Conservation (phyloP, 2,888 invertebrate genomes). For the Dolomedes plantarius region DNA sequence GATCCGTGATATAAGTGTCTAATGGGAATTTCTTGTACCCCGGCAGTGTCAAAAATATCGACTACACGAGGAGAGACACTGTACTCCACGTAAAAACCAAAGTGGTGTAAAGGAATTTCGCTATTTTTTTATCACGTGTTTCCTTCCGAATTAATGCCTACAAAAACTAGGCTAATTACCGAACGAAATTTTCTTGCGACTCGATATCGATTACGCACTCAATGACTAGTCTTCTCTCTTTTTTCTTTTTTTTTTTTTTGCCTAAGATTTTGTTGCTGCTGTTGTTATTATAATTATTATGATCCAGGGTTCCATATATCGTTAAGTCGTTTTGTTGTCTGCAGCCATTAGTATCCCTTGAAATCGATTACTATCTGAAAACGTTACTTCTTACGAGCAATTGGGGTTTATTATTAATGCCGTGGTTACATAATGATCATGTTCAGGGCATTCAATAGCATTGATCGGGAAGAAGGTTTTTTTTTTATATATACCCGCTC, state of each 20-base stretch:
- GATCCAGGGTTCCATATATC: constrained; percentile 30
- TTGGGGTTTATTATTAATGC: neutral
- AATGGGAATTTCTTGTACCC: neutral
- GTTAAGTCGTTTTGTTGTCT: constrained; percentile 40
- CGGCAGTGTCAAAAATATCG: neutral
- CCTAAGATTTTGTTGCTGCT: constrained; percentile 16
- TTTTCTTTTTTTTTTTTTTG: no score
- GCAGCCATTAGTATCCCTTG: constrained; percentile 21
- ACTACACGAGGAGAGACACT: neutral
- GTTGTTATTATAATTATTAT: constrained; percentile 54
- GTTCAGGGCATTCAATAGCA: neutral
- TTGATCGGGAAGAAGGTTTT: neutral
- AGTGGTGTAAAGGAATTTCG: neutral
- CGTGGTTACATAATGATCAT: neutral
- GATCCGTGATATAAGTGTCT: neutral
- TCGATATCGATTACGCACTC: constrained; percentile 48
- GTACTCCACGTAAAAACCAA: neutral
- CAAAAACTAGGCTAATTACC: constrained; percentile 58
- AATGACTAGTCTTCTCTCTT: no score
- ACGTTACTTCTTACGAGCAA: neutral
- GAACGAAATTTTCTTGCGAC: constrained; percentile 7
- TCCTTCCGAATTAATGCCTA: constrained; percentile 34
- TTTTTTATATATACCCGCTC: no score
- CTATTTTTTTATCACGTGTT: neutral
- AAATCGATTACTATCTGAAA: neutral